Base-by-base conservation (phyloP, 2,888 invertebrate species). In the Pandemis corylana region DNA sequence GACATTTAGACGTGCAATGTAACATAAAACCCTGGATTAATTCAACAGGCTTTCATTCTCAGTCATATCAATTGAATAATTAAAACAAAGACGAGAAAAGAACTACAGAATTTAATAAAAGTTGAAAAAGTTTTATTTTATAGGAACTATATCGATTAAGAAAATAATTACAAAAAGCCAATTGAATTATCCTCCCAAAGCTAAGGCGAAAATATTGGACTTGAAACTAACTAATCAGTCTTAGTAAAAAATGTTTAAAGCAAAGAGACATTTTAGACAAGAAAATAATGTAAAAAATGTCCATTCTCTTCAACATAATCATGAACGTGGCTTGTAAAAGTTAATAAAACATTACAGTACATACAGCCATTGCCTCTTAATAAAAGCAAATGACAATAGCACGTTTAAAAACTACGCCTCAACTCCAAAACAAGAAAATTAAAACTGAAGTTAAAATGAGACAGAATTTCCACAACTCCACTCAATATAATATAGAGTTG, bases 161-260 rank as follows among this genome's bases (percentile, higher is more conserved):
- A 20, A 20, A 15, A 56, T 2, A 20, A 20, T 56, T 28, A 59
- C 59, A 28, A 59, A 59, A 59, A 67, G 49, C 75, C 67, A 67
- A 71, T 71, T 44, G 67, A 75, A 71, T 62, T 67, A 75, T 67
- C 71, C 10, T 41, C 46, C 62, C 53, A 63, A 70, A 75, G 69
- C 70, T 46, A 36, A 62, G 46, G 56, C 46, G 75, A 75, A 75
- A 44, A 67, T 71, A 75, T 63, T 66, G 75, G 75, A 75, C 20
- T 15, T 65, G n/a, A 59, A 9, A 9, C 7, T n/a, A 9, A 61
- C 2, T n/a, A n/a, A 13, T 44, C 7, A 56, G 20, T 20, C 7
- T 15, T 62, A 13, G 10, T 7, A 61, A 62, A 20, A 3, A 59
- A 0, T 20, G 20, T 12, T 28, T 1, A 49, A 44, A 68, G 42